phyloP scores from a whole-genome alignment of 2,113 vertebrate genomes.

The Anoura caudifer region DNA sequence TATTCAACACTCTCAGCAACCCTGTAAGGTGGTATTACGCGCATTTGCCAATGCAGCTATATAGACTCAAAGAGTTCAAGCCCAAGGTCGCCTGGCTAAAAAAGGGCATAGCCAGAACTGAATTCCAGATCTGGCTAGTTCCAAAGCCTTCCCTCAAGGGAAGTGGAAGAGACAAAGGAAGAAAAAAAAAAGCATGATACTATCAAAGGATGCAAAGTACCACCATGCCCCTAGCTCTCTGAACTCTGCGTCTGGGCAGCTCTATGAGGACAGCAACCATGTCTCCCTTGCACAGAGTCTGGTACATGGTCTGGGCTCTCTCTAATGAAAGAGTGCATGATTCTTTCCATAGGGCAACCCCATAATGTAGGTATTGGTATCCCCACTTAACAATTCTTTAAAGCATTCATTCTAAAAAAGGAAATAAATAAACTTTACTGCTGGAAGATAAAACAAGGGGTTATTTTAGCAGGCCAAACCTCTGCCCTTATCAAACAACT shows the following conservation, averaged over 20 bases:
- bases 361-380: not conserved
- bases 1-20: not conserved
- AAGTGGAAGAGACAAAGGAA: not conserved
- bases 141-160: not conserved
- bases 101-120: not conserved
- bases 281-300: not conserved
- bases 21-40: not conserved
- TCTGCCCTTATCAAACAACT: conserved; percentile 23
- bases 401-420: not conserved
- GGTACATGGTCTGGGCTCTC: not conserved
- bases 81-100: not conserved
- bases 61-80: not conserved
- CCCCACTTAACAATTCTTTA: not conserved
- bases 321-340: not conserved
- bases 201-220: not conserved
- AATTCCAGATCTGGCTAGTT: not conserved
- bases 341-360: not conserved
- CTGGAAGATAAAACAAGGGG: conserved; percentile 16
- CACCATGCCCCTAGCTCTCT: not conserved
- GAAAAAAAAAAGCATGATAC: not conserved
- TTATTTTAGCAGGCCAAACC: conserved; percentile 17
- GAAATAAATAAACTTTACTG: not conserved
- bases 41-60: not conserved
- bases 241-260: not conserved
- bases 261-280: not conserved